Conservation (phyloP, 2,113 vertebrate species). For the Lagopus leucura region DNA sequence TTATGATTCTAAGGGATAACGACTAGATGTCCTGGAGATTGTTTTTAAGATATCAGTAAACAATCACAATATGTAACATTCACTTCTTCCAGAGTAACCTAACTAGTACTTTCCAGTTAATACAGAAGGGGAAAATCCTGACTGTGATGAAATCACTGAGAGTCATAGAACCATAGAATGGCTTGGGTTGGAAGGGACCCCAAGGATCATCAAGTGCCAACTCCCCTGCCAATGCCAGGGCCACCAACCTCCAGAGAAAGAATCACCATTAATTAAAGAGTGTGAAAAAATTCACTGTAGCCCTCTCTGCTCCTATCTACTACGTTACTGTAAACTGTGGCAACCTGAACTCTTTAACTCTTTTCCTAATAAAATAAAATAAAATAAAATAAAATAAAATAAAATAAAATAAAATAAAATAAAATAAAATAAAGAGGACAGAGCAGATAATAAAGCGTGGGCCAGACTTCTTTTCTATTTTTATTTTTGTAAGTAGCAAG, state of each 20-base stretch:
- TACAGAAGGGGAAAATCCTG: not conserved
- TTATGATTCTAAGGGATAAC: not conserved
- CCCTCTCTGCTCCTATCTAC: not conserved
- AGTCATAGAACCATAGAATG: too few relatives aligned
- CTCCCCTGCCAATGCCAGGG: too few relatives aligned
- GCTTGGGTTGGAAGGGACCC: too few relatives aligned
- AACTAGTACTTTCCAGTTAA: not conserved
- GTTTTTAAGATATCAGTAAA: not conserved
- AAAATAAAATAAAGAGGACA: too few relatives aligned
- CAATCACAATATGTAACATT: not conserved
- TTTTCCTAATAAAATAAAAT: not conserved
- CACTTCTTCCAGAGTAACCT: not conserved
- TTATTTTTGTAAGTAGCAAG: not conserved
- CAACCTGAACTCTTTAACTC: not conserved
- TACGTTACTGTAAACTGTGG: not conserved
- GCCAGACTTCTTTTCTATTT: not conserved
- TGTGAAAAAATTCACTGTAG: not conserved
- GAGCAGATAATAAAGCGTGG: too few relatives aligned
- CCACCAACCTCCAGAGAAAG: too few relatives aligned
- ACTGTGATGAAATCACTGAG: not conserved
- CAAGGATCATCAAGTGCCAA: too few relatives aligned
- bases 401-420: too few relatives aligned
- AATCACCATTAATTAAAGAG: not conserved
- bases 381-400: too few relatives aligned
- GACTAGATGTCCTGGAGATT: not conserved